phyloP scores from a whole-genome alignment of 1,140 invertebrate genomes.

The Sycophila sp. region DNA sequence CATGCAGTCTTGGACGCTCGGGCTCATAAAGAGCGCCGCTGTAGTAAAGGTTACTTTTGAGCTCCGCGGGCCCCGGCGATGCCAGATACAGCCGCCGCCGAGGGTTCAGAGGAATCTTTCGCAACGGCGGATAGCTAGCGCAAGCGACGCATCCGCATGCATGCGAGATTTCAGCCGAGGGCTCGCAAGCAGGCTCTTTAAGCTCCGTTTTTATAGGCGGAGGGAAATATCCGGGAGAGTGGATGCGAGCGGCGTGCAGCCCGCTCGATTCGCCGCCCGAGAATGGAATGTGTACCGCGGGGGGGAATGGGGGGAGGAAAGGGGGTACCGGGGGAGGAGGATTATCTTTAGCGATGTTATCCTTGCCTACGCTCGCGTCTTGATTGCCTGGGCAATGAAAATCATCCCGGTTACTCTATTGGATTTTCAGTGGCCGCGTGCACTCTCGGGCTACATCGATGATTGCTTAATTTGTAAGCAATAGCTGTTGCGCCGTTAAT shows the following conservation, averaged over 20 bases:
- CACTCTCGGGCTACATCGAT: no score
- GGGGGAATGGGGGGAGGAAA: no score
- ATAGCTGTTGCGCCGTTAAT: no score
- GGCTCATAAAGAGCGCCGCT: no score
- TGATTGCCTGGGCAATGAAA: background rate
- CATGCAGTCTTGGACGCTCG: no score
- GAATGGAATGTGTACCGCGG: constrained; percentile 2
- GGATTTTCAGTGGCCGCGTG: no score
- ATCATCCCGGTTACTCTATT: background rate
- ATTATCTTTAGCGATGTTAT: constrained; percentile 2
- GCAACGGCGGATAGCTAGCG: background rate
- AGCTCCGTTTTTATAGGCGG: constrained; percentile 24
- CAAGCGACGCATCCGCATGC: background rate
- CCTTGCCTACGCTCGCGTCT: background rate
- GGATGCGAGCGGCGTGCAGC: background rate
- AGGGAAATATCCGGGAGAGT: background rate
- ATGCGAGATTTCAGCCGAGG: background rate
- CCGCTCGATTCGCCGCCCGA: background rate
- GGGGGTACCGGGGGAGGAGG: background rate
- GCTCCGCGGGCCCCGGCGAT: background rate
- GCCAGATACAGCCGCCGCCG: background rate
- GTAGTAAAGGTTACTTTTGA: constrained; percentile 15
- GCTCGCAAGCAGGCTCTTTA: background rate
- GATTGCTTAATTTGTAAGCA: no score
- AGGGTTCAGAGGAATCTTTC: background rate